A percentile compares a stretch with the other conserved stretches of the same genome.
Evolutionary conservation across 2,888 invertebrate genomes (phyloP).

Genomic region (Cheilosia vulpina): DNA sequence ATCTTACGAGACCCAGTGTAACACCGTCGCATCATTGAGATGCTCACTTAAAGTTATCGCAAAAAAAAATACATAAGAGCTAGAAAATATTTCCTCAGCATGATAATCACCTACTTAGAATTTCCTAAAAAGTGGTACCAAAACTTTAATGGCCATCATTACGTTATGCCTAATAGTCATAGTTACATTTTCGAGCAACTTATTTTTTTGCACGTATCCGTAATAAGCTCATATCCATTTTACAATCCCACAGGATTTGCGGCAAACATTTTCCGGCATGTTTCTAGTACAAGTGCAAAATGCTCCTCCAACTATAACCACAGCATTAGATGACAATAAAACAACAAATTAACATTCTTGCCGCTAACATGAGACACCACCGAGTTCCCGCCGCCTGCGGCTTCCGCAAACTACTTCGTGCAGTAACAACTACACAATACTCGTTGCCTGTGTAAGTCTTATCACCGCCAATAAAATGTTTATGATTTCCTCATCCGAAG

Average conservation of each 20-base stretch:
- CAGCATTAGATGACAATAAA: slow-evolving; percentile 73
- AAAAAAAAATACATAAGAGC: too few species aligned
- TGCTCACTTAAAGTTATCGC: too few species aligned
- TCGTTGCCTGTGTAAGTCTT: slow-evolving; percentile 47
- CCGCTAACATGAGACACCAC: slow-evolving; percentile 59
- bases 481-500: slow-evolving; percentile 72
- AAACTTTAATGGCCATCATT: slow-evolving; percentile 51
- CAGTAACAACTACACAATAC: slow-evolving; percentile 10
- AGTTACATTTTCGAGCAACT: slow-evolving; percentile 40
- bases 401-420: slow-evolving; percentile 25
- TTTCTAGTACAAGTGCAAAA: slow-evolving; percentile 42
- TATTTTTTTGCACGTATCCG: slow-evolving; percentile 5
- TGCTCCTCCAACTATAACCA: slow-evolving; percentile 60
- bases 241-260: slow-evolving; percentile 29
- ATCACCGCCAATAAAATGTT: slow-evolving; percentile 73
- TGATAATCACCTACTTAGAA: too few species aligned
- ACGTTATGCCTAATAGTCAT: slow-evolving; percentile 30
- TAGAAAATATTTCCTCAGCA: too few species aligned
- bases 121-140: not conserved
- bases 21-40: too few species aligned
- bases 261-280: slow-evolving; percentile 41
- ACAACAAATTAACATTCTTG: slow-evolving; percentile 73
- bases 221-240: slow-evolving; percentile 43
- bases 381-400: slow-evolving; percentile 51
- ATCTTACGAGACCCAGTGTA: too few species aligned